Base-by-base conservation (phyloP, 2,113 vertebrate genomes). In the Pelecanus crispus region DNA sequence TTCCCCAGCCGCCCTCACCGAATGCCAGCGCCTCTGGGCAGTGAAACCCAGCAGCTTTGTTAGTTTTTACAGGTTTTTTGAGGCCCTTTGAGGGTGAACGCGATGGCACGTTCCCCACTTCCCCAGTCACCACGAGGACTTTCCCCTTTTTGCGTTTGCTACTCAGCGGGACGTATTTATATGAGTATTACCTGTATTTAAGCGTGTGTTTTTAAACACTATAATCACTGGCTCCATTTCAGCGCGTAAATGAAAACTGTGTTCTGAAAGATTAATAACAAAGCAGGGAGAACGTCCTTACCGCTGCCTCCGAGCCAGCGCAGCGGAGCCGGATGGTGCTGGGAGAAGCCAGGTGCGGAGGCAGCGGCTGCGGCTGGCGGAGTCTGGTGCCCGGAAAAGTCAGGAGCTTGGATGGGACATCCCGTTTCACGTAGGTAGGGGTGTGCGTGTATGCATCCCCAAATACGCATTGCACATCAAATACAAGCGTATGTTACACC, bases 391-490 rank as follows among this genome's bases (percentile, higher is more conserved):
- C 31, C 9, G 9, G 15, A 22, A 31, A 56, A 36, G 52, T 7
- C 11, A 2, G 32, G 29, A 18, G 6, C 8, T 8, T 15, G 53
- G 6, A 2, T 5, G 65, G 59, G 55, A 18, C 55, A 6, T 24
- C 26, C n/a, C 0, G 0, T 49, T 49, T 34, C 44, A 2, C 10
- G 11, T 2, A 2, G 4, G 3, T 6, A 1, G 0, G 25, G 5
- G 17, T 4, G 16, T 2, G 14, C 6, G 22, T 2, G 8, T 8
- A 0, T 4, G 2, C 29, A 4, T 13, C 61, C 34, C 42, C 28
- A 2, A 14, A 0, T 15, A 5, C 2, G 5, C 5, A 0, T 14
- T 52, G 0, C 55, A 4, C 20, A 1, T 20, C 13, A 58, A 2
- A 8, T 11, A 5, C 1, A 5, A 32, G 50, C 31, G 0, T 3